A percentile compares a stretch with the other conserved stretches of the same genome.
phyloP scores from a whole-genome alignment of 2,797 vertebrate species.

The Psittacula derbiana region DNA sequence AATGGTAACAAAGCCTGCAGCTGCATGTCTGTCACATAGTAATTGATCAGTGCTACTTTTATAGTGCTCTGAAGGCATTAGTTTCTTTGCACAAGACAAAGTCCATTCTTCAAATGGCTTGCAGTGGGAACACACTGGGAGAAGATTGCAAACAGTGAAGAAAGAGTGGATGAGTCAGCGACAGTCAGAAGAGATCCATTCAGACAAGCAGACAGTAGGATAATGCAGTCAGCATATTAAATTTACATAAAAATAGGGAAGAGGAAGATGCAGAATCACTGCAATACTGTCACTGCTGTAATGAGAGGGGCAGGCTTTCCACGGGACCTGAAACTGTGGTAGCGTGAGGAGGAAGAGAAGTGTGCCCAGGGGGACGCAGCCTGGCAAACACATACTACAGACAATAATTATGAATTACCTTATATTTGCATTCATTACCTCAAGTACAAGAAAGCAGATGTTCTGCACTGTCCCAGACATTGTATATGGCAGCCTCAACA shows the following conservation, averaged over 20 bases:
- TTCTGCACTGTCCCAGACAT: not conserved
- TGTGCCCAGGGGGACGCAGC: not conserved
- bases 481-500: not conserved
- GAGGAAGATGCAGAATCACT: not conserved
- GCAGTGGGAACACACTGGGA: not conserved
- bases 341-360: not conserved
- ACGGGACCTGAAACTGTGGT: not conserved
- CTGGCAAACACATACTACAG: not conserved
- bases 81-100: not conserved
- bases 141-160: not conserved
- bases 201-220: not conserved
- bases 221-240: not conserved
- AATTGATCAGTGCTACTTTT: not conserved
- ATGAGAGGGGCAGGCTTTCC: not conserved
- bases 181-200: not conserved
- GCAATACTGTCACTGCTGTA: not conserved
- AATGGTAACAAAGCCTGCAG: not conserved
- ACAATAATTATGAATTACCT: not conserved
- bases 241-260: not conserved
- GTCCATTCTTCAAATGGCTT: not conserved
- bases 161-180: not conserved
- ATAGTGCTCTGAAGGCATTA: not conserved
- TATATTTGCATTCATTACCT: not conserved
- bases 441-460: not conserved
- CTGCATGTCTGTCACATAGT: not conserved